phyloP scores from a whole-genome alignment of 2,888 invertebrate species.

The Patella pellucida region DNA sequence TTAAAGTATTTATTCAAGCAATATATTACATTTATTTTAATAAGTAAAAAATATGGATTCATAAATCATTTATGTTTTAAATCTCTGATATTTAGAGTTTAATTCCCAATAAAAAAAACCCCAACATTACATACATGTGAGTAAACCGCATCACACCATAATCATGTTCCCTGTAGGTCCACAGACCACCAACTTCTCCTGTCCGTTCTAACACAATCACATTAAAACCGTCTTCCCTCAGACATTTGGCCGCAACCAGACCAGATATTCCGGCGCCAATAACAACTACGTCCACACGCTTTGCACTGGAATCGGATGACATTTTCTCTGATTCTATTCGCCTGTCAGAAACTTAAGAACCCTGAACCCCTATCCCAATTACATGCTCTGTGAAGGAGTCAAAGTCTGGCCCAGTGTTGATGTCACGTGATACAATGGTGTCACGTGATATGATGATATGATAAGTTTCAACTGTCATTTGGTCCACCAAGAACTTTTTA shows the following conservation, averaged over 20 bases:
- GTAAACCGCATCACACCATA: conserved; percentile 69
- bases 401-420: conserved; percentile 7
- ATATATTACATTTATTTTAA: too few relatives aligned
- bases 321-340: conserved; percentile 1
- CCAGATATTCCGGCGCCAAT: conserved; percentile 66
- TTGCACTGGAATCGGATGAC: conserved; percentile 8
- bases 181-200: conserved; percentile 65
- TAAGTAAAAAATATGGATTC: too few relatives aligned
- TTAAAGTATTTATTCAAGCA: too few relatives aligned
- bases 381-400: neutral
- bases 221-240: conserved; percentile 57
- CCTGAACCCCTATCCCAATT: too few relatives aligned
- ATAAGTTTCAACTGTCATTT: too few relatives aligned
- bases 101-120: neutral
- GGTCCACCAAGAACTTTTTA: neutral
- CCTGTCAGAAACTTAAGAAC: neutral
- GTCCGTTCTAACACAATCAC: conserved; percentile 61
- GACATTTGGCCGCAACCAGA: conserved; percentile 57
- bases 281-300: conserved; percentile 49
- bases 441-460: too few relatives aligned
- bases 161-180: conserved; percentile 63
- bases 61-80: neutral
- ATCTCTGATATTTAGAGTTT: neutral
- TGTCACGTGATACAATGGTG: too few relatives aligned
- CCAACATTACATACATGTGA: conserved; percentile 58